Evolutionary conservation across 2,888 invertebrate species (phyloP).

Genomic region (Drosophila macrothrix): DNA sequence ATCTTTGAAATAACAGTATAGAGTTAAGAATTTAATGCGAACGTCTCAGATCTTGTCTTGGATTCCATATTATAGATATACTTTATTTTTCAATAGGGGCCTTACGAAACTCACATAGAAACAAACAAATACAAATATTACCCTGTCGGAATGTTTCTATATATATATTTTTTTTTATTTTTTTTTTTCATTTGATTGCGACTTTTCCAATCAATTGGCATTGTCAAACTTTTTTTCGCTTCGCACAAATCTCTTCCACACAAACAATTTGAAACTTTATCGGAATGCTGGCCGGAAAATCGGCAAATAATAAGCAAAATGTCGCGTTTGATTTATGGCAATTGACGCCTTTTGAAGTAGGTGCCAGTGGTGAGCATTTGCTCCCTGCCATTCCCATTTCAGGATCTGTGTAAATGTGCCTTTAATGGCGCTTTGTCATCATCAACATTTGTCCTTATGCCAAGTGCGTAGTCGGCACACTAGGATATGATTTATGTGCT

Average conservation of each 20-base stretch:
- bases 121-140: not conserved
- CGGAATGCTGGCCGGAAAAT: slow-evolving; percentile 51
- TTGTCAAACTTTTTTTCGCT: slow-evolving; percentile 32
- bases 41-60: not conserved
- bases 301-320: slow-evolving; percentile 77
- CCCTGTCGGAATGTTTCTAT: not conserved
- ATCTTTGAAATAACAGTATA: not conserved
- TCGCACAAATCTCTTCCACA: slow-evolving; percentile 53
- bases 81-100: not conserved
- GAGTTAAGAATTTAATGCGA: not conserved
- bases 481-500: slow-evolving; percentile 71
- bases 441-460: slow-evolving; percentile 81
- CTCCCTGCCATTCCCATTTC: not conserved
- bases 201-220: slow-evolving; percentile 52
- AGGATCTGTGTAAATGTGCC: slow-evolving; percentile 75
- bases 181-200: slow-evolving; percentile 15
- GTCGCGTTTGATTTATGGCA: slow-evolving; percentile 78
- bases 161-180: not conserved
- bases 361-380: slow-evolving; percentile 22
- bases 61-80: not conserved
- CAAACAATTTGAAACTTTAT: slow-evolving; percentile 40
- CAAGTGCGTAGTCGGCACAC: slow-evolving; percentile 67
- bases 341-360: slow-evolving; percentile 60
- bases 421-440: slow-evolving; percentile 83
- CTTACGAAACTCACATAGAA: not conserved